Percentiles rank a stretch among this genome's conserved stretches.
These are phyloP conservation scores for Drosophila malerkotliana DNA, from an alignment of 1,140 invertebrate species.

Conservation along the genomic window DNA sequence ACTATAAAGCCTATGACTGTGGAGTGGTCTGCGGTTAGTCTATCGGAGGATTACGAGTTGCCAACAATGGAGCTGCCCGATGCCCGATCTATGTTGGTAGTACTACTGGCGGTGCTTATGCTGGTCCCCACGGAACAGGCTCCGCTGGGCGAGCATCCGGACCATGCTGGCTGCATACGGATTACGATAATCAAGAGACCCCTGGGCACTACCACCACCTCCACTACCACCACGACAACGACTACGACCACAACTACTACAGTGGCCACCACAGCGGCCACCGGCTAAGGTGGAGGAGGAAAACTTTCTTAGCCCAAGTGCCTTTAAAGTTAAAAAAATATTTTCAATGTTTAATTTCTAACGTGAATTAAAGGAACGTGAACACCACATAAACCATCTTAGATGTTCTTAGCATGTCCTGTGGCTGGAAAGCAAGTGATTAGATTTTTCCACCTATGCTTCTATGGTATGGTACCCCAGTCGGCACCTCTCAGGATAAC, in stretches of 20 bases:
- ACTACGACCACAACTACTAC: conserved; percentile 44
- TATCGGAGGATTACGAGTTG: background rate
- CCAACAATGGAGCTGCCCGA: background rate
- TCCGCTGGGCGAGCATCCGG: conserved; percentile 56
- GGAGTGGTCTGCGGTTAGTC: background rate
- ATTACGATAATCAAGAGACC: conserved; percentile 58
- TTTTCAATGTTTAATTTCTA: no score
- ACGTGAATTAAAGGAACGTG: background rate
- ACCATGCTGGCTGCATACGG: conserved; percentile 61
- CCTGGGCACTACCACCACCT: conserved; percentile 12
- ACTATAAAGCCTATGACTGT: conserved; percentile 14
- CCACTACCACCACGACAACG: conserved; percentile 52
- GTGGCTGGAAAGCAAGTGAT: no score
- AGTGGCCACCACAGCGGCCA: conserved; percentile 30
- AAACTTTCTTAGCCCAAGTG: no score
- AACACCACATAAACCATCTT: no score
- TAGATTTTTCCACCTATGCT: no score
- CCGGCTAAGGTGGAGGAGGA: conserved; percentile 24
- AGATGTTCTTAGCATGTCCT: no score
- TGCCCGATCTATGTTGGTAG: background rate
- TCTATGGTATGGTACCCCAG: background rate
- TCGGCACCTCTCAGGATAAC: background rate
- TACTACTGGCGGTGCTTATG: background rate
- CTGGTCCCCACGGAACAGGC: background rate
- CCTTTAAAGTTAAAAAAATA: no score